Evolutionary conservation across 2,113 vertebrate genomes (phyloP).

Genomic region (Psephotus haematonotus): DNA sequence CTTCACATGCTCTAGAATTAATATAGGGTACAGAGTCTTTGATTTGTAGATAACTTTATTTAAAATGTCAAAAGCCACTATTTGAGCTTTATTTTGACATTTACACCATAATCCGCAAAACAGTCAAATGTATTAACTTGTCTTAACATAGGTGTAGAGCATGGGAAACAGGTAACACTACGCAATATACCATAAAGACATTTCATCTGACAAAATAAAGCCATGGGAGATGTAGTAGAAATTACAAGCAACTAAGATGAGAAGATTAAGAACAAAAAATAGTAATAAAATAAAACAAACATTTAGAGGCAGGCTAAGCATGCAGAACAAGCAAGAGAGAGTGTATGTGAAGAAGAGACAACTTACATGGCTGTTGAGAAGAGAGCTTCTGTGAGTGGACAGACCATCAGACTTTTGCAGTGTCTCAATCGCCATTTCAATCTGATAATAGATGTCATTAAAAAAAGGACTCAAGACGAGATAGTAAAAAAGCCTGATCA

Average conservation of each 20-base stretch:
- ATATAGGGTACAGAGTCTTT: not conserved
- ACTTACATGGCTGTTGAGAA: slow-evolving; percentile 90
- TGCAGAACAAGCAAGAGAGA: slow-evolving; percentile 81
- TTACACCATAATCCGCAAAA: not conserved
- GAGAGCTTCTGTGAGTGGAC: slow-evolving; percentile 87
- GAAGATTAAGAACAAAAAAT: slow-evolving; percentile 73
- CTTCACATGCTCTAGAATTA: not conserved
- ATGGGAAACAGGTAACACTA: slow-evolving; percentile 38
- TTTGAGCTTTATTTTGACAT: not conserved
- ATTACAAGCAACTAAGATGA: slow-evolving; percentile 67
- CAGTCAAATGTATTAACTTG: slow-evolving; percentile 9
- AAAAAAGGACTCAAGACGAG: slow-evolving; percentile 86
- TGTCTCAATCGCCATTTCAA: slow-evolving; percentile 90
- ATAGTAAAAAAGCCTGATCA: slow-evolving; percentile 83
- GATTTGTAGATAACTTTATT: not conserved
- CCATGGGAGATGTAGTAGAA: slow-evolving; percentile 56
- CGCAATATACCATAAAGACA: slow-evolving; percentile 48
- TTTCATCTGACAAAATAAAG: slow-evolving; percentile 59
- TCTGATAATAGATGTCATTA: slow-evolving; percentile 90
- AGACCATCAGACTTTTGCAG: slow-evolving; percentile 89
- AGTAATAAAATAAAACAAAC: slow-evolving; percentile 76
- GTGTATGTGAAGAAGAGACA: slow-evolving; percentile 80
- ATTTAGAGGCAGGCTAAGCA: slow-evolving; percentile 79
- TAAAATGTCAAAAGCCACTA: not conserved
- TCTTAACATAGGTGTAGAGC: slow-evolving; percentile 2